A percentile compares a stretch with the other conserved stretches of the same genome.
Evolutionary conservation across 2,113 vertebrate species (phyloP).

Genomic region (Fukomys damarensis): DNA sequence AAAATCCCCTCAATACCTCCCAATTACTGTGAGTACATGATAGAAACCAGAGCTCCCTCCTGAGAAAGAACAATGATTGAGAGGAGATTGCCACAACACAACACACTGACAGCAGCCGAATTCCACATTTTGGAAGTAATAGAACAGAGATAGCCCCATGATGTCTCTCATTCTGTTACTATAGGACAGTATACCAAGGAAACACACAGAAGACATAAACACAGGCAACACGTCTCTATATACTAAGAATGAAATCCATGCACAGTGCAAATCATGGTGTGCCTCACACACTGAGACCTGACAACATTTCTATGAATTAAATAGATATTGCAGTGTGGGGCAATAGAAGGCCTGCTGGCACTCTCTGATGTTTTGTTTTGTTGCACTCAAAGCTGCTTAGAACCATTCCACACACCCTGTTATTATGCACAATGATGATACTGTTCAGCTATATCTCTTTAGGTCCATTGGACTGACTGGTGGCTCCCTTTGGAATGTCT

Average conservation of each 20-base stretch:
- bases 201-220: slow-evolving; percentile 27
- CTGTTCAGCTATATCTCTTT: background rate
- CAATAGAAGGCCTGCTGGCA: background rate
- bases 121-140: slow-evolving; percentile 38
- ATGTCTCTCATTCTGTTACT: slow-evolving; percentile 33
- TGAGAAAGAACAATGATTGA: background rate
- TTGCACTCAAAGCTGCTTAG: background rate
- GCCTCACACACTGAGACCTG: background rate
- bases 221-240: background rate
- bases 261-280: slow-evolving; percentile 40
- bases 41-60: background rate
- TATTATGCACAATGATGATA: background rate
- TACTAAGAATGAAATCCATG: slow-evolving; percentile 52
- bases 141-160: background rate
- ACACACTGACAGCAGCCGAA: background rate
- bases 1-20: background rate
- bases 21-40: background rate
- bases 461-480: background rate
- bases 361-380: background rate
- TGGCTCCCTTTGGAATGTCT: background rate
- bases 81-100: background rate
- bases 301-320: slow-evolving; percentile 37
- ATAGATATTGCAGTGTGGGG: background rate
- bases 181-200: background rate
- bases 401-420: background rate